Conservation (phyloP, 2,113 vertebrate species). For the Sitta europaea region DNA sequence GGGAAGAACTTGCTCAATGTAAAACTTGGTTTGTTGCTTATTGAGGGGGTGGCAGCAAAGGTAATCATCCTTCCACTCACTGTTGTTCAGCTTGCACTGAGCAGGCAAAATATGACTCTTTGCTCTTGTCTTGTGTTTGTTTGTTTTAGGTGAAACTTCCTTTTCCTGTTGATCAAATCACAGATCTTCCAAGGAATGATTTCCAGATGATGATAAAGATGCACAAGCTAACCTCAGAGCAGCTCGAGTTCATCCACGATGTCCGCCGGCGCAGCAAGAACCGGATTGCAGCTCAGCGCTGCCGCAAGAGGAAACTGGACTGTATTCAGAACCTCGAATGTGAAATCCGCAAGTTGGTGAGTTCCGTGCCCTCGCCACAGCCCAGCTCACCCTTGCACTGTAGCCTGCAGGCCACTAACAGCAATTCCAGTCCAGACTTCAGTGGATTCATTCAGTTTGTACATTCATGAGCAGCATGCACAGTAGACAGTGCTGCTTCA, state of each 20-base stretch:
- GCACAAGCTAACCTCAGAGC: constrained; percentile 98
- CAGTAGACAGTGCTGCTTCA: background rate
- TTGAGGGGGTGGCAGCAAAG: background rate
- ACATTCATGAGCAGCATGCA: background rate
- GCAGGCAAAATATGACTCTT: background rate
- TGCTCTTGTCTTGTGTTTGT: constrained; percentile 22
- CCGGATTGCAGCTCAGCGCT: constrained; percentile 97
- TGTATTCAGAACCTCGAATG: constrained; percentile 98
- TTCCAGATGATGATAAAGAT: constrained; percentile 99
- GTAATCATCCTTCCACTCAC: background rate
- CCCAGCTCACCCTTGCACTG: rapidly evolving
- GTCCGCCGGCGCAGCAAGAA: constrained; percentile 96
- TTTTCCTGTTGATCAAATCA: constrained; percentile 99
- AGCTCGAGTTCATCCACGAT: constrained; percentile 97
- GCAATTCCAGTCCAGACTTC: background rate
- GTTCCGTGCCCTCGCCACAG: rapidly evolving
- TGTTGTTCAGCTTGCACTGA: background rate
- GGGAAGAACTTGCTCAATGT: background rate
- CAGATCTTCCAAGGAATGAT: constrained; percentile 98
- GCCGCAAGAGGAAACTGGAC: constrained; percentile 98
- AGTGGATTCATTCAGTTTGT: background rate
- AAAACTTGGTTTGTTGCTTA: background rate
- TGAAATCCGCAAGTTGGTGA: constrained; percentile 95
- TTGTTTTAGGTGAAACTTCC: constrained; percentile 93
- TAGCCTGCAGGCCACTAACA: background rate